phyloP scores from a whole-genome alignment of 92 coral and sea anemone genomes.

The Porites evermanni region DNA sequence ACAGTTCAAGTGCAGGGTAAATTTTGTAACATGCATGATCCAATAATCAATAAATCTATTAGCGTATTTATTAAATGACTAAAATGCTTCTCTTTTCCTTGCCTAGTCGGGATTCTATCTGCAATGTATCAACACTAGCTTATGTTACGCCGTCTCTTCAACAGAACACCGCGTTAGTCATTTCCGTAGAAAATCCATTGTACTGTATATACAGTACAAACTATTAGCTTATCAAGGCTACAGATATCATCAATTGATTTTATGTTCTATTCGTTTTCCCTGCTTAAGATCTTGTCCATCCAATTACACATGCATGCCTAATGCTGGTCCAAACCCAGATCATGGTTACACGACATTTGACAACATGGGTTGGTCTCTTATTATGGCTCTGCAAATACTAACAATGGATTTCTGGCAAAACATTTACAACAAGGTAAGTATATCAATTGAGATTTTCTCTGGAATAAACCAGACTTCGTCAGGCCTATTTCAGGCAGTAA shows the following conservation, averaged over 20 bases:
- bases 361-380: constrained; percentile 87
- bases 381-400: constrained; percentile 87
- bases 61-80: too few species aligned
- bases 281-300: constrained; percentile 67
- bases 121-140: too few species aligned
- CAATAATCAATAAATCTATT: too few species aligned
- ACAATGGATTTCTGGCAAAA: constrained; percentile 94
- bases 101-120: too few species aligned
- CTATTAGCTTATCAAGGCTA: not conserved
- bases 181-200: too few species aligned
- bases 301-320: constrained; percentile 77
- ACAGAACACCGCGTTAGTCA: too few species aligned
- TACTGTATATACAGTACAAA: too few species aligned
- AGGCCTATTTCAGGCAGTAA: too few species aligned
- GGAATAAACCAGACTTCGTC: not conserved
- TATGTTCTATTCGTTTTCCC: not conserved
- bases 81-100: too few species aligned
- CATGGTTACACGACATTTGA: constrained; percentile 83
- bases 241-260: not conserved
- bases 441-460: not conserved
- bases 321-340: constrained; percentile 85
- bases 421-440: constrained; percentile 77
- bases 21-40: not conserved
- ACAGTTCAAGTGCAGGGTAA: constrained; percentile 77
- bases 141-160: too few species aligned